A percentile compares a stretch with the other conserved stretches of the same genome.
phyloP scores from a whole-genome alignment of 37 sponge, comb jelly and placozoan species.

The Lycopodina hypogea region DNA sequence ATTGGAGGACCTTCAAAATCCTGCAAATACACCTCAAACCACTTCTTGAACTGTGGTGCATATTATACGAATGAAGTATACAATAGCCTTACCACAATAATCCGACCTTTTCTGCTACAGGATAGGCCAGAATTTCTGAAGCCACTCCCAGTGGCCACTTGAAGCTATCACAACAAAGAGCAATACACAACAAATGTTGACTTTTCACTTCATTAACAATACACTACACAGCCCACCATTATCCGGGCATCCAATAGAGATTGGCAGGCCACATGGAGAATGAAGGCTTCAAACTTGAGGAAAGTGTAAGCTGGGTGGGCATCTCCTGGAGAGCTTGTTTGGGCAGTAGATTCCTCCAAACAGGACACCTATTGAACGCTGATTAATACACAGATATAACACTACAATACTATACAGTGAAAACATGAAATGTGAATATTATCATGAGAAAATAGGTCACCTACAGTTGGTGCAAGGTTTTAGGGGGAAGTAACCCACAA shows the following conservation, averaged over 20 bases:
- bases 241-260: constrained; percentile 48
- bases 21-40: too few species aligned
- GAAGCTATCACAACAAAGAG: constrained; percentile 38
- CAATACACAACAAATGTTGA: not conserved
- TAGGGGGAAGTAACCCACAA: too few species aligned
- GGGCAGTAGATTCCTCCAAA: not conserved
- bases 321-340: not conserved
- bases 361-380: not conserved
- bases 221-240: constrained; percentile 58
- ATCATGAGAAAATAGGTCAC: too few species aligned
- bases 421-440: too few species aligned
- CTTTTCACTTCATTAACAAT: not conserved
- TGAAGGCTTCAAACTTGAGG: constrained; percentile 92
- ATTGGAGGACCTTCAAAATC: too few species aligned
- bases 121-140: constrained; percentile 88
- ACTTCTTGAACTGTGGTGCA: too few species aligned
- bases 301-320: constrained; percentile 28
- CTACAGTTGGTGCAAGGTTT: too few species aligned
- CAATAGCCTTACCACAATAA: constrained; percentile 77
- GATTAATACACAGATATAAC: not conserved
- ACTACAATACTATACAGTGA: not conserved
- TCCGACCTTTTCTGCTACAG: constrained; percentile 62
- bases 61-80: too few species aligned
- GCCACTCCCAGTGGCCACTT: constrained; percentile 64
- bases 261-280: constrained; percentile 77